Percentiles rank a stretch among this genome's conserved stretches.
Evolutionary conservation across 2,888 invertebrate genomes (phyloP).

Genomic region (Diarsia mendica): DNA sequence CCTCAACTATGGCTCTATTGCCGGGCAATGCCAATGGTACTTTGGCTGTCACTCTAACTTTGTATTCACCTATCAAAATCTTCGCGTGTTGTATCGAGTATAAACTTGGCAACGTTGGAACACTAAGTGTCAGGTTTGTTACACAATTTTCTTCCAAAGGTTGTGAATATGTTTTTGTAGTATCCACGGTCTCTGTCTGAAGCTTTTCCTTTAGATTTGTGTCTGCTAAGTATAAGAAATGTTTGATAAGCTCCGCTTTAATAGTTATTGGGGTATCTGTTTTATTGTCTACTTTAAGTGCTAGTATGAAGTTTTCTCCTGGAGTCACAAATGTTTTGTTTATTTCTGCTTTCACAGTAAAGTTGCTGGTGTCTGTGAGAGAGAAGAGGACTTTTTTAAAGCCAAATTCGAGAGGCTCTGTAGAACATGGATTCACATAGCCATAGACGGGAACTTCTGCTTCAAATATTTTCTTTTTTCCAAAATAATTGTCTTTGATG

Average conservation of each 20-base stretch:
- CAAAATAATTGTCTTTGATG: slow-evolving; percentile 21
- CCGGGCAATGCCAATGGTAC: slow-evolving; percentile 70
- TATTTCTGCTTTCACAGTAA: slow-evolving; percentile 41
- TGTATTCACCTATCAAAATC: slow-evolving; percentile 64
- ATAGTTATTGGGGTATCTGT: slow-evolving; percentile 35
- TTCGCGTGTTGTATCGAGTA: slow-evolving; percentile 68
- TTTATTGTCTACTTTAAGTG: slow-evolving; percentile 34
- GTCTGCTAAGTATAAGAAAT: slow-evolving; percentile 36
- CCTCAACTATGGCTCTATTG: slow-evolving; percentile 57
- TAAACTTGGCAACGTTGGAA: slow-evolving; percentile 57
- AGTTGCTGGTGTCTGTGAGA: not conserved
- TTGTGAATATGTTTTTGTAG: slow-evolving; percentile 24
- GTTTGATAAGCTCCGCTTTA: slow-evolving; percentile 41
- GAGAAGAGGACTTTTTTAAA: slow-evolving; percentile 33
- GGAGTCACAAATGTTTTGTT: slow-evolving; percentile 52
- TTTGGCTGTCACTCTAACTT: slow-evolving; percentile 62
- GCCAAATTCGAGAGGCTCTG: slow-evolving; percentile 45
- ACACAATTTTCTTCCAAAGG: slow-evolving; percentile 50
- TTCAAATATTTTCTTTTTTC: slow-evolving; percentile 14
- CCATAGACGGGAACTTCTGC: slow-evolving; percentile 45
- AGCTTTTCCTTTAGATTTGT: not conserved
- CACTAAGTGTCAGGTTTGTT: slow-evolving; percentile 30
- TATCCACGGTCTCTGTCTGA: slow-evolving; percentile 28
- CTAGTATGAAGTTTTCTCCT: slow-evolving; percentile 49
- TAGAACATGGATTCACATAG: slow-evolving; percentile 20